A percentile compares a stretch with the other conserved stretches of the same genome.
These are phyloP conservation scores for Pseudachorutes palmiensis DNA, from an alignment of 1,140 invertebrate genomes.

Conservation along the genomic window DNA sequence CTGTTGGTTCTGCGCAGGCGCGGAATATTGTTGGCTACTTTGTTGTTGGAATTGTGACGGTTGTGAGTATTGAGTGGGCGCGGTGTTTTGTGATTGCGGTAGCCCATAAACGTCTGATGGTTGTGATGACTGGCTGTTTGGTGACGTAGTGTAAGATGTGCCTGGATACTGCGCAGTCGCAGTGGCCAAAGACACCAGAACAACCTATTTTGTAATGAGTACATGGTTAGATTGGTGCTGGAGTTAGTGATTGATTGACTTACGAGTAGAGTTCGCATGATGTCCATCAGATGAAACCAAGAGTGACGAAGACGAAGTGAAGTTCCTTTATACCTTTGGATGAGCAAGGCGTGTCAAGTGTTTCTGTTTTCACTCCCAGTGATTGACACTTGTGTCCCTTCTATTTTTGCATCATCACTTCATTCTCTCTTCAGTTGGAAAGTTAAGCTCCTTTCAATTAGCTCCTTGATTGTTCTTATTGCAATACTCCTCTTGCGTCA, in stretches of 20 bases:
- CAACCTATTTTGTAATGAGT: too few species aligned
- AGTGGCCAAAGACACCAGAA: too few species aligned
- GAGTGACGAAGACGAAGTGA: too few species aligned
- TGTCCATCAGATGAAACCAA: neutral
- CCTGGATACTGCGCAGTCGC: constrained; percentile 18
- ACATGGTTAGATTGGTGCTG: too few species aligned
- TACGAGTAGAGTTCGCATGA: neutral
- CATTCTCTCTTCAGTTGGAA: too few species aligned
- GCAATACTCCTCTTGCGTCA: neutral
- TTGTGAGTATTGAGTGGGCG: neutral
- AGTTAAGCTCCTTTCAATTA: constrained; percentile 1
- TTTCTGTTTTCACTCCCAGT: neutral
- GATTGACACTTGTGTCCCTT: neutral
- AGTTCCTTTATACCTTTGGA: neutral
- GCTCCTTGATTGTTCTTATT: neutral
- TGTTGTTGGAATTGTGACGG: constrained; percentile 34
- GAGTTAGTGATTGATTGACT: too few species aligned
- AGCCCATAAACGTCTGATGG: constrained; percentile 7
- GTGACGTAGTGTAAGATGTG: neutral
- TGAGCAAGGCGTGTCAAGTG: neutral
- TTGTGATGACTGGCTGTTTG: neutral
- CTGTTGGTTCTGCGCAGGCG: neutral
- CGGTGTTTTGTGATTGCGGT: constrained; percentile 13
- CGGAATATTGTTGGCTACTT: constrained; percentile 18
- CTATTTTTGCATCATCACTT: constrained; percentile 4